phyloP scores from a whole-genome alignment of 2,888 invertebrate species.

The Phania funesta region DNA sequence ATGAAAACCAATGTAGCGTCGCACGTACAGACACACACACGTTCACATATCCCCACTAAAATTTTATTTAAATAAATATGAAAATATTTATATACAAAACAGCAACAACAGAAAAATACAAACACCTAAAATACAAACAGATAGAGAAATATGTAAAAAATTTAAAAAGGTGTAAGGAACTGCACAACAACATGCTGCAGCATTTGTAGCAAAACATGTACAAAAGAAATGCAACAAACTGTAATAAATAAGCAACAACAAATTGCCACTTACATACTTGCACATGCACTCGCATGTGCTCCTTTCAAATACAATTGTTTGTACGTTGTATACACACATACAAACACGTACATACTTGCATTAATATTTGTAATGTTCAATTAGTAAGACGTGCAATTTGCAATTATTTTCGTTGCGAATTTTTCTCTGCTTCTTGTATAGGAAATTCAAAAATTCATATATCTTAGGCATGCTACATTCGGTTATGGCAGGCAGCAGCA shows the following conservation, averaged over 20 bases:
- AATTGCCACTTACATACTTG: neutral
- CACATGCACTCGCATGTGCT: neutral
- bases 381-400: neutral
- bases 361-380: slow-evolving; percentile 32
- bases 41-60: neutral
- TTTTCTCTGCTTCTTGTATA: neutral
- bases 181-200: slow-evolving; percentile 26
- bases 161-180: slow-evolving; percentile 61
- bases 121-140: neutral
- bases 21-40: neutral
- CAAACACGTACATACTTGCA: slow-evolving; percentile 9
- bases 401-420: slow-evolving; percentile 4
- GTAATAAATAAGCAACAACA: slow-evolving; percentile 54
- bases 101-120: slow-evolving; percentile 6
- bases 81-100: slow-evolving; percentile 36
- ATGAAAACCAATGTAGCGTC: slow-evolving; percentile 26
- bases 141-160: slow-evolving; percentile 19
- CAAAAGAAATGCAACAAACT: slow-evolving; percentile 59
- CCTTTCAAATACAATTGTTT: slow-evolving; percentile 4
- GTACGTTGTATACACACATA: neutral
- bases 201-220: slow-evolving; percentile 13
- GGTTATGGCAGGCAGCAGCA: too few relatives aligned
- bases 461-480: too few relatives aligned
- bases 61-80: slow-evolving; percentile 30
- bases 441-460: neutral